Evolutionary conservation across 1,140 invertebrate genomes (phyloP).

Genomic region (Drosophila pallidifrons): DNA sequence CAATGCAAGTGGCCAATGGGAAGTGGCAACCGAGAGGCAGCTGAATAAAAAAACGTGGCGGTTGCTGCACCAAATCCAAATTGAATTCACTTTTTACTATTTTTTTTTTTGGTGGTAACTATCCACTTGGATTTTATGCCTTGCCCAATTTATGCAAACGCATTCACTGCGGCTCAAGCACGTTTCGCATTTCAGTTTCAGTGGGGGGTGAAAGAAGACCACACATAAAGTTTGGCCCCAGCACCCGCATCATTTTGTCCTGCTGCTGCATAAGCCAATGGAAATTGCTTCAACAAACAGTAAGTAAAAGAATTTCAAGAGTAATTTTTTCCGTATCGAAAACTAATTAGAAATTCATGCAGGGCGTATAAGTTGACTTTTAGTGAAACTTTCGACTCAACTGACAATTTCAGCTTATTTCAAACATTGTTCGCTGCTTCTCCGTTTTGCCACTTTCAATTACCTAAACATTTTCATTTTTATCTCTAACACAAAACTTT

Average conservation of each 20-base stretch:
- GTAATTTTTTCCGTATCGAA: background rate
- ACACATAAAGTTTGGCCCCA: constrained; percentile 13
- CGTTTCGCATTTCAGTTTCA: constrained; percentile 53
- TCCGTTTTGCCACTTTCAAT: constrained; percentile 1
- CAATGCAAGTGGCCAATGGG: constrained; percentile 5
- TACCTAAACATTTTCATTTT: background rate
- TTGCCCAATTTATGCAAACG: constrained; percentile 75
- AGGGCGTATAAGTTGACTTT: constrained; percentile 3
- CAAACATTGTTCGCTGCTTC: background rate
- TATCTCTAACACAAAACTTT: background rate
- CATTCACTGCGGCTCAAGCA: constrained; percentile 68
- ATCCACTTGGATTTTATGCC: constrained; percentile 47
- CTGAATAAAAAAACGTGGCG: constrained; percentile 43
- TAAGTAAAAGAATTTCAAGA: constrained; percentile 11
- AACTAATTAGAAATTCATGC: constrained; percentile 19
- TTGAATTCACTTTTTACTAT: constrained; percentile 63
- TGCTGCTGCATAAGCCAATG: constrained; percentile 23
- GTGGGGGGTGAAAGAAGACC: background rate
- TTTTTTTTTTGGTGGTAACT: constrained; percentile 55
- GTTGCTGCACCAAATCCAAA: constrained; percentile 70
- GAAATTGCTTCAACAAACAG: constrained; percentile 62
- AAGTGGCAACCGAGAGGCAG: background rate
- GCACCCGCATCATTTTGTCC: constrained; percentile 47
- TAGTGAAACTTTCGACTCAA: background rate
- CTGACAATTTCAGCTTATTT: background rate